Base-by-base conservation (phyloP, 1,140 invertebrate genomes). In the Gryon sp. region DNA sequence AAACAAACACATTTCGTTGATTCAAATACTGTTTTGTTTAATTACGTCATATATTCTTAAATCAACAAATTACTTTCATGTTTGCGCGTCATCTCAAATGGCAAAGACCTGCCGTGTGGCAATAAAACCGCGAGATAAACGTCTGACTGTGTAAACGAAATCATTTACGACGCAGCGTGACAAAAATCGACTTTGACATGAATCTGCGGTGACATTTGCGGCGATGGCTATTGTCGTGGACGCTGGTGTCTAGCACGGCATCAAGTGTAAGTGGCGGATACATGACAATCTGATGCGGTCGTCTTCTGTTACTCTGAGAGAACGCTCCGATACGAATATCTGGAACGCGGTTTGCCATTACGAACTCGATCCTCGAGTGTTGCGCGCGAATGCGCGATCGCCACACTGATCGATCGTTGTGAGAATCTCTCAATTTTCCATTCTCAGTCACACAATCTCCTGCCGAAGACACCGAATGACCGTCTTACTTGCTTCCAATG, bases 251-350 rank as follows among this genome's bases (percentile, higher is more conserved):
- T n/a, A n/a, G n/a, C 41, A 45, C 50, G 34, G 14, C 34, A 14
- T 24, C 12, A 22, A 40, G 14, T 16, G 18, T 15, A 8, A 22
- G 18, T 45, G 28, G 14, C 16, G 30, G 55, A 46, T 55, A 45
- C 38, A 30, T 38, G 41, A 63, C 68, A 55, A 46, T 62, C 30
- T 6, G 12, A 24, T 55, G 68, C 48, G 57, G 68, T 48, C 52
- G 59, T 73, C 69, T 73, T 73, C 22, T 48, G 69, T 73, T 73
- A 73, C 69, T 45, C n/a, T n/a, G n/a, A n/a, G 66, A 60, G 53
- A 48, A 60, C 30, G 26, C 28, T n/a, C 22, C 8, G 46, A 53
- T 24, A 62, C 38, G 12, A 34, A 41, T 70, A 40, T 73, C 32
- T 57, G 34, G 12, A 8, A 1, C 59, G 57, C 69, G 69, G 69